phyloP scores from a whole-genome alignment of 2,888 invertebrate genomes.

The Amiota communis region DNA sequence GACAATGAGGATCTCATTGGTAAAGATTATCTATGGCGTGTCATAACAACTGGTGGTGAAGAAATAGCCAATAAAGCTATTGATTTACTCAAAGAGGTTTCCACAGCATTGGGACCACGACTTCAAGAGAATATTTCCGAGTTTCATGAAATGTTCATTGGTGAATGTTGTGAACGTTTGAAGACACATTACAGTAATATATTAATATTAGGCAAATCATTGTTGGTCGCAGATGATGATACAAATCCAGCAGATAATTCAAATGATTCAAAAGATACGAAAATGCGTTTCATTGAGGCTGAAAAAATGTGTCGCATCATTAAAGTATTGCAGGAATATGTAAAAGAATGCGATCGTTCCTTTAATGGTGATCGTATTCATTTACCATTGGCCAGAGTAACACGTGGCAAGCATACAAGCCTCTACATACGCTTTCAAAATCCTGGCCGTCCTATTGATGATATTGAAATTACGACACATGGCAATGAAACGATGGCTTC shows the following conservation, averaged over 20 bases:
- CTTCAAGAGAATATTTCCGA: slow-evolving; percentile 84
- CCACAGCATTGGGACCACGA: slow-evolving; percentile 92
- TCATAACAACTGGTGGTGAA: slow-evolving; percentile 91
- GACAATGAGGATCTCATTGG: slow-evolving; percentile 97
- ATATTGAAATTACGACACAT: slow-evolving; percentile 93
- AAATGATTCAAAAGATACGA: slow-evolving; percentile 66
- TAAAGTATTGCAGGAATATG: slow-evolving; percentile 94
- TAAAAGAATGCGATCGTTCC: slow-evolving; percentile 93
- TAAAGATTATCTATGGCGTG: slow-evolving; percentile 96
- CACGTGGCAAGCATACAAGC: slow-evolving; percentile 90
- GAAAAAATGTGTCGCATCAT: slow-evolving; percentile 93
- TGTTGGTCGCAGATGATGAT: slow-evolving; percentile 31
- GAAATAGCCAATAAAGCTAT: slow-evolving; percentile 95
- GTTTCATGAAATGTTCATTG: slow-evolving; percentile 94
- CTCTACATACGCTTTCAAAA: slow-evolving; percentile 90
- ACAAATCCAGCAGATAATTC: slow-evolving; percentile 44
- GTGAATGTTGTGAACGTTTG: slow-evolving; percentile 91
- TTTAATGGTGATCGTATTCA: slow-evolving; percentile 91
- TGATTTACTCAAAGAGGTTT: slow-evolving; percentile 91
- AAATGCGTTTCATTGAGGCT: slow-evolving; percentile 76
- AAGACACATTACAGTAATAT: slow-evolving; percentile 90
- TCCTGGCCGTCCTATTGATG: slow-evolving; percentile 90
- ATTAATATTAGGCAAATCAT: slow-evolving; percentile 72
- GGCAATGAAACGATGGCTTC: slow-evolving; percentile 94
- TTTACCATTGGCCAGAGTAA: slow-evolving; percentile 88